Evolutionary conservation across 2,113 vertebrate genomes (phyloP), one percentile per base, ranked within the genome.

Genomic region (Meriones unguiculatus): DNA sequence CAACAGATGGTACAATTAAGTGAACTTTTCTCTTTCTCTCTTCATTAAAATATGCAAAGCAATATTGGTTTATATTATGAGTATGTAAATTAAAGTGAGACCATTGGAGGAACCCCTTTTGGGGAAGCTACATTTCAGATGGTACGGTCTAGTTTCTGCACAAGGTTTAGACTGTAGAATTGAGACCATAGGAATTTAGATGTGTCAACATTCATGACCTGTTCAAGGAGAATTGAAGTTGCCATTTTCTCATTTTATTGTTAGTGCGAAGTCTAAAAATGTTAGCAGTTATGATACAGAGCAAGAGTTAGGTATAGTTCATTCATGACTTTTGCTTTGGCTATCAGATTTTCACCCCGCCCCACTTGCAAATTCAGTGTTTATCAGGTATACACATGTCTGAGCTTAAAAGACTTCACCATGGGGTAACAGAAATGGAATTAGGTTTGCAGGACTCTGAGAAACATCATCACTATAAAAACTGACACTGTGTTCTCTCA

Each of bases 21-120:
- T 65, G 13, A 32, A 46, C 75, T 69, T 9, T 8, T 65, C 15
- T n/a, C 18, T 94, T 93, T 41, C 32, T 57, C 41, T 82, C 50
- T 41, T 93, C 2, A 93, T 85, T 88, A 95, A 90, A 94, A 80
- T 52, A 15, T 20, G 76, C 30, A 90, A 59, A 80, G 70, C 24
- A 92, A 85, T 89, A 91, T 41, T 70, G 5, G 17, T 18, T 46
- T 82, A 67, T 73, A 62, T 69, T 80, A 22, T 85, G 30, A 72
- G 2, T 64, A 2, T 93, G 38, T 59, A 64, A 35, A 52, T 85
- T 80, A 80, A 92, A 90, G 24, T 73, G 30, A 64, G 3, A 87
- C 7, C 62, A 4, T 14, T 80, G 38, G 8, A 59, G 93, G 24
- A 18, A 10, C 70, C 46, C n/a, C 15, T 35, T 9, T 64, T 82